Evolutionary conservation across 2,888 invertebrate species (phyloP).

Genomic region (Argyra leucocephala): DNA sequence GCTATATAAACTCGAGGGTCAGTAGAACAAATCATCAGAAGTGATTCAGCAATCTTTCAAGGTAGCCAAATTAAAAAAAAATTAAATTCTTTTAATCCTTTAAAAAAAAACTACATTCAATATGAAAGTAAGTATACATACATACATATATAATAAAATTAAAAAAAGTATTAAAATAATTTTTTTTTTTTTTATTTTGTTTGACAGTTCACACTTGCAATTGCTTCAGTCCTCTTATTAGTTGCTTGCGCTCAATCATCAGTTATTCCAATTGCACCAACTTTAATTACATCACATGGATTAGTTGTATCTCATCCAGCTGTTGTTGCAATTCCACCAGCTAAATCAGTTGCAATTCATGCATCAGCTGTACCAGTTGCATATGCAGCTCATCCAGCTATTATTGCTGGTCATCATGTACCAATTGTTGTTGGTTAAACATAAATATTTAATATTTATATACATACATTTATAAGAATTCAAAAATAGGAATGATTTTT

Average conservation of each 20-base stretch:
- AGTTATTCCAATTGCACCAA: constrained; percentile 30
- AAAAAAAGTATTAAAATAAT: background rate
- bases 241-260: constrained; percentile 36
- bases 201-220: constrained; percentile 37
- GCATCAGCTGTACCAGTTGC: constrained; percentile 26
- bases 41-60: constrained; percentile 33
- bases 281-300: constrained; percentile 25
- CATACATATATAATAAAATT: constrained; percentile 4
- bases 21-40: constrained; percentile 34
- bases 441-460: background rate
- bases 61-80: constrained; percentile 23
- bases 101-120: constrained; percentile 26
- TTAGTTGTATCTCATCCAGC: constrained; percentile 27
- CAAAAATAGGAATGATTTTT: background rate
- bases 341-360: constrained; percentile 15
- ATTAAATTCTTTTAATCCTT: background rate
- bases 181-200: background rate
- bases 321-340: constrained; percentile 24
- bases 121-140: constrained; percentile 36
- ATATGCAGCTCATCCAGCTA: constrained; percentile 21
- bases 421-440: constrained; percentile 25
- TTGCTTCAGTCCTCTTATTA: constrained; percentile 41
- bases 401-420: constrained; percentile 22
- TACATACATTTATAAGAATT: background rate
- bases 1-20: constrained; percentile 31